A percentile compares a stretch with the other conserved stretches of the same genome.
phyloP scores from a whole-genome alignment of 2,113 vertebrate species.

The Psittacara wagleri region DNA sequence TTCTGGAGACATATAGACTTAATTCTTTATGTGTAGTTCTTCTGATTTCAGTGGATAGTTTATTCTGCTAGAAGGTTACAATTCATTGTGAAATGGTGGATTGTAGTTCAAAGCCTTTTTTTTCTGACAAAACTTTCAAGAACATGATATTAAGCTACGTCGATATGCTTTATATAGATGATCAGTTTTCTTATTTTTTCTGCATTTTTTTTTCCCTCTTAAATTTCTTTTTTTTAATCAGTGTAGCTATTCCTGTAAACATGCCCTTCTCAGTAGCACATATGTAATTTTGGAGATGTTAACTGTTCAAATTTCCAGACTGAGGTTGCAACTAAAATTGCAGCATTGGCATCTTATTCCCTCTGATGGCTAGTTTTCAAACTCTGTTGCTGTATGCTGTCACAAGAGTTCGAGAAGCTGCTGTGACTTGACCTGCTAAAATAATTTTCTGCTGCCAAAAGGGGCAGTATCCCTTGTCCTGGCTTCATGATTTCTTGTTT shows the following conservation, averaged over 20 bases:
- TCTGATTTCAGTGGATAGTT: neutral
- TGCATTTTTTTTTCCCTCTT: neutral
- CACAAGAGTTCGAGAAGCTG: neutral
- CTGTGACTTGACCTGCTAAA: neutral
- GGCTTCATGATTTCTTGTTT: neutral
- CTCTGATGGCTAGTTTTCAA: neutral
- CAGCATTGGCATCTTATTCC: neutral
- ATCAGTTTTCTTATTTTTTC: neutral
- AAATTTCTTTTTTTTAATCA: neutral
- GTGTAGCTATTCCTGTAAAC: neutral
- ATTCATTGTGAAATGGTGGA: neutral
- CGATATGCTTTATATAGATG: neutral
- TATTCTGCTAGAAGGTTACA: neutral
- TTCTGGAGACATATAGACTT: neutral
- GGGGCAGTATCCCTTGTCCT: neutral
- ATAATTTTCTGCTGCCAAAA: neutral
- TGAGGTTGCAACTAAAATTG: neutral
- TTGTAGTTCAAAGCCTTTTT: neutral
- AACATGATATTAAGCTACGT: neutral
- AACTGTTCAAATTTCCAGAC: neutral
- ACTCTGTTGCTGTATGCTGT: neutral
- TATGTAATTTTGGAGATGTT: neutral
- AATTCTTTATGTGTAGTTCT: neutral
- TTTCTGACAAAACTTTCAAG: neutral
- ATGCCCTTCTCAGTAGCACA: neutral